A percentile compares a stretch with the other conserved stretches of the same genome.
phyloP scores from a whole-genome alignment of 1,140 invertebrate species.

The Fopius arisanus region DNA sequence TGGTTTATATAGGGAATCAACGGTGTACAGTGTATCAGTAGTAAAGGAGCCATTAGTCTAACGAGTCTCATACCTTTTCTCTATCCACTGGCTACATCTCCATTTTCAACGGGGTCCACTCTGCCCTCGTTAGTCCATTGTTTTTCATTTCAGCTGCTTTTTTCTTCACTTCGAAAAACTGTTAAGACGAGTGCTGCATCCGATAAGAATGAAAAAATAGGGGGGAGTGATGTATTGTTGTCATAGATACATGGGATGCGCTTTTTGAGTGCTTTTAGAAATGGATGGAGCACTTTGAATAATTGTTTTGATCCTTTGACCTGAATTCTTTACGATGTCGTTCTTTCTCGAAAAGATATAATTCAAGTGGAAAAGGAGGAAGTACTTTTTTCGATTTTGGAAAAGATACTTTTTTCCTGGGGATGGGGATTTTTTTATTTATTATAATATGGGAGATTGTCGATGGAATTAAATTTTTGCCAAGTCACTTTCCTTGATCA shows the following conservation, averaged over 20 bases:
- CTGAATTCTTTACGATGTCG: no score
- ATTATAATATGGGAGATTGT: no score
- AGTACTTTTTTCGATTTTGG: no score
- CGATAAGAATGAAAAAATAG: background rate
- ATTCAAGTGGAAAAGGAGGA: no score
- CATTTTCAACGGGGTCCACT: background rate
- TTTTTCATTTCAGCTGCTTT: background rate
- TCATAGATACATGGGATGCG: background rate
- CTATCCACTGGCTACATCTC: background rate
- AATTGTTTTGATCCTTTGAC: background rate
- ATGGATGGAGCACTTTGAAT: background rate
- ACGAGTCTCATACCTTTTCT: conserved; percentile 21
- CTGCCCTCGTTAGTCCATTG: background rate
- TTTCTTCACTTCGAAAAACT: background rate
- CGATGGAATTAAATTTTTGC: no score
- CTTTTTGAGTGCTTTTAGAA: background rate
- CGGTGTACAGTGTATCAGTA: background rate
- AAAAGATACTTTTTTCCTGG: no score
- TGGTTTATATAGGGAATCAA: conserved; percentile 23
- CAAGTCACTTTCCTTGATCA: no score
- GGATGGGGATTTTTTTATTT: no score
- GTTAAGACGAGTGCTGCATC: background rate
- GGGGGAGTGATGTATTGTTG: background rate
- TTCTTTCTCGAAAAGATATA: no score
- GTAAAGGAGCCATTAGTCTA: conserved; percentile 24